Base-by-base conservation (phyloP, 2,888 invertebrate species). In the Pterobdella sp. region DNA sequence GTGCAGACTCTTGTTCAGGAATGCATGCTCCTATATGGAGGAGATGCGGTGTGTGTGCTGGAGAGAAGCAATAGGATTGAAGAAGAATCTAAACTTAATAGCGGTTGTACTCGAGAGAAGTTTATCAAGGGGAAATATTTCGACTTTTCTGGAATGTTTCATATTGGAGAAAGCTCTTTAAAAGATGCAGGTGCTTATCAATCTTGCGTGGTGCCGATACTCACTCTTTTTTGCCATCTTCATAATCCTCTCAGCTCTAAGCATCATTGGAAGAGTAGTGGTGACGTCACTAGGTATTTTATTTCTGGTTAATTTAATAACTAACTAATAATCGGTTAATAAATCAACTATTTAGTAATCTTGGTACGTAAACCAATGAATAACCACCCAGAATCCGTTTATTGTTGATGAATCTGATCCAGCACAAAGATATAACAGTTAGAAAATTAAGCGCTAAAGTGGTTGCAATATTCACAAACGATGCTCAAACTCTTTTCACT, bases 151-250 rank as follows among this genome's bases (percentile, higher is more conserved):
- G n/a, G 14, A 18, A 18, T n/a, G 52, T 18, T n/a, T n/a, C 14
- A 49, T 49, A 14, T 18, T 14, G 52, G n/a, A 49, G n/a, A 18
- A 18, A 18, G 14, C n/a, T 14, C 52, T 49, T 18, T 49, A 49
- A 49, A 49, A 18, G n/a, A 18, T 18, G 14, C 14, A 14, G n/a
- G n/a, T 18, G 14, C 34, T 31, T 34, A 65, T 22, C 32, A 35
- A 4, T 65, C 65, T 7, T 56, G 36, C 14, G 29, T 71, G 0
- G 82, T 85, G 65, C 84, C 85, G 32, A 80, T 85, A 14, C 78
- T 86, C 18, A 82, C 83, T 26, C 83, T 77, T 73, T 83, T 78
- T 79, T 78, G 85, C 1, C 83, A 82, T 77, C 81, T 86, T 72
- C 82, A 81, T 22, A 10, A 79, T 80, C 18, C 80, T 81, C 29